Evolutionary conservation across 2,797 vertebrate genomes (phyloP), one percentile per base, ranked within the genome.

Genomic region (Champsocephalus esox): DNA sequence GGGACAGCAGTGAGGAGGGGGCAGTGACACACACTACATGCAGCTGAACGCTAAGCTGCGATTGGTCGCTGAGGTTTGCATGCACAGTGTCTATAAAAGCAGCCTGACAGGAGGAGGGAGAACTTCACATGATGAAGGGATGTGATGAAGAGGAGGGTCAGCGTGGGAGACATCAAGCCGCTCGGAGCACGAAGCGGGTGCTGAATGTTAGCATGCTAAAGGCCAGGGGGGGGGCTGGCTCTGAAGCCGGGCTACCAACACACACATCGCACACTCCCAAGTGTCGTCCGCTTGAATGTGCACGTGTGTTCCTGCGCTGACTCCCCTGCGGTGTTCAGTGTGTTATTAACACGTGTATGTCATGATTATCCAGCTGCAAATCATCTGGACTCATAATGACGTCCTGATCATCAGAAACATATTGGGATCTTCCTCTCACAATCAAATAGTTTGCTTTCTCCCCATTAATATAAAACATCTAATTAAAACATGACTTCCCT

Each of bases 1-100:
- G 84, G 76, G 60, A 79, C 14, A 85, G 79, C 71, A 58, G 85
- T 87, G 88, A 92, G 84, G 75, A 77, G 59, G 48, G 48, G 11
- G 81, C 70, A 41, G 49, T 41, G 52, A 64, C 4, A 66, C 19
- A 66, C 54, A 64, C 32, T 10, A 73, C 76, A 78, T 60, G 71
- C 84, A 65, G 45, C 46, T 28, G 3, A 48, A 70, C 46, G 34
- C 44, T 21, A 9, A 32, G 1, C 5, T 34, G 59, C 48, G 74
- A 60, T 9, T 24, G 43, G 24, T 14, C 17, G n/a, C 9, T 45
- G 43, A 55, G 41, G 19, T 28, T 21, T 28, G 57, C 44, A 70
- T 41, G 49, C 61, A 51, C 1, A 41, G 13, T 24, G 17, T 55
- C 16, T 3, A 10, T 12, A 14, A 59, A 50, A 3, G 8, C 32